Conservation (phyloP, 2,888 invertebrate species). For the Mimachlamys varia region DNA sequence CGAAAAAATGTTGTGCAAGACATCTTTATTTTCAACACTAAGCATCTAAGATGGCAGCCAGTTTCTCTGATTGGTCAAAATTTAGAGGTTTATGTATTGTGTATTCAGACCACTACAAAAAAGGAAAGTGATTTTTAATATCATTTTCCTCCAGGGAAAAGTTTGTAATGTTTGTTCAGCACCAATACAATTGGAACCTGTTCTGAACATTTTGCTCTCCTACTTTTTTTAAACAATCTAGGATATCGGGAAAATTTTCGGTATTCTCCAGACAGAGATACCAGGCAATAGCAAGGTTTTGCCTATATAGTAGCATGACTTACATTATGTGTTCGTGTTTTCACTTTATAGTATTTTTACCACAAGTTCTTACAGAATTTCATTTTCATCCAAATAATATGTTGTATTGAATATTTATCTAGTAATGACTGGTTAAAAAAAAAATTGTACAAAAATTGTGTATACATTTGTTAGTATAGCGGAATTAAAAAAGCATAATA, state of each 20-base stretch:
- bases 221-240: background rate
- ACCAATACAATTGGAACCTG: no score
- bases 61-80: no score
- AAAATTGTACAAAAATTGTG: background rate
- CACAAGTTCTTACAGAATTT: constrained; percentile 5
- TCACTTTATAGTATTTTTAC: background rate
- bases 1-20: no score
- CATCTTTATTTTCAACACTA: no score
- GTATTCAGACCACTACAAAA: no score
- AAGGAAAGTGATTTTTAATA: no score
- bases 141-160: no score
- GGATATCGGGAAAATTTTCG: background rate
- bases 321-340: background rate
- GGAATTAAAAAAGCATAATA: constrained; percentile 29
- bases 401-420: constrained; percentile 17
- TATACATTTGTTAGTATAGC: constrained; percentile 31
- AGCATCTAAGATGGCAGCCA: no score
- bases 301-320: background rate
- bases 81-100: no score
- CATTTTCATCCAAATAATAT: background rate
- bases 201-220: no score
- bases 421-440: background rate
- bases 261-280: background rate
- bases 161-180: no score
- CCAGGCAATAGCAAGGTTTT: background rate